A percentile compares a stretch with the other conserved stretches of the same genome.
Conservation (phyloP, 2,113 vertebrate genomes). For the Acanthochromis polyacanthus region DNA sequence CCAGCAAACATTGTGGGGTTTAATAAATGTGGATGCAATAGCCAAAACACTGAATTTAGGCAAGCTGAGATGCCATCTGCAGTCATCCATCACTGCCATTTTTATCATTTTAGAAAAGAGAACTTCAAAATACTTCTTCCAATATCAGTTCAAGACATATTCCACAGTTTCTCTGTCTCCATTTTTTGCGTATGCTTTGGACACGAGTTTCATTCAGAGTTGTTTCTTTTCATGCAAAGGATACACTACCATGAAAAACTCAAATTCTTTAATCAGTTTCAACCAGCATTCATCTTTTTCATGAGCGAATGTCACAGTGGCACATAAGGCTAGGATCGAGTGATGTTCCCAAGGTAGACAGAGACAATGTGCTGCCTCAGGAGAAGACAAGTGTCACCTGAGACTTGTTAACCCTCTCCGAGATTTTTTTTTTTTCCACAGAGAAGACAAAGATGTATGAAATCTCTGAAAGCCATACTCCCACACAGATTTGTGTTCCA, state of each 20-base stretch:
- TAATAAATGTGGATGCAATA: constrained; percentile 9
- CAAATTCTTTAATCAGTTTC: not conserved
- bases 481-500: not conserved
- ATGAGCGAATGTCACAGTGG: not conserved
- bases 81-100: constrained; percentile 13
- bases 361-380: constrained; percentile 16
- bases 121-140: constrained; percentile 1
- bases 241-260: not conserved
- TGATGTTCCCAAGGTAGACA: not conserved
- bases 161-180: too few species aligned
- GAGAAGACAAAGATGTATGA: not conserved
- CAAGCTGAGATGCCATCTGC: not conserved
- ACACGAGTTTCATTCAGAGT: not conserved
- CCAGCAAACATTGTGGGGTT: not conserved
- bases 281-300: constrained; percentile 1
- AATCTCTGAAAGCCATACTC: not conserved
- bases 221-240: not conserved
- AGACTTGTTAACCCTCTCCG: constrained; percentile 15
- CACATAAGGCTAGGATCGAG: not conserved
- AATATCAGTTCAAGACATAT: too few species aligned
- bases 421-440: not conserved
- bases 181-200: too few species aligned
- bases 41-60: not conserved
- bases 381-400: constrained; percentile 13
- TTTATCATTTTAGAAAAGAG: constrained; percentile 4